Conservation (phyloP, 2,113 vertebrate species). For the Zingel zingel region DNA sequence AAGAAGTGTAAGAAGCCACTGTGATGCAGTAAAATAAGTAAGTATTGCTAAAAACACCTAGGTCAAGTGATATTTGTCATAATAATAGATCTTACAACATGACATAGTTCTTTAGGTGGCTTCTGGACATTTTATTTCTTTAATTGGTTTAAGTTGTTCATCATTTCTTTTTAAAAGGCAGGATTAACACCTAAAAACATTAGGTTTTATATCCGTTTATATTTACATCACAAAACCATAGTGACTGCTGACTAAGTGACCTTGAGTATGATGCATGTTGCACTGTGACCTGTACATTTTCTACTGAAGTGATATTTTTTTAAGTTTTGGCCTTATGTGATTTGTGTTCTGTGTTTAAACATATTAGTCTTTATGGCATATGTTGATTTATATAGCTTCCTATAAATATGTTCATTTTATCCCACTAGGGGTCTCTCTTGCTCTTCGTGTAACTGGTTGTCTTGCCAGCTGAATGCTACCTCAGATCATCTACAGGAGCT, state of each 20-base stretch:
- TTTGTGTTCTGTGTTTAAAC: background rate
- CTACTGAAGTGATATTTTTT: background rate
- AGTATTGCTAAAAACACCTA: background rate
- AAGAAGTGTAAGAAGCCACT: background rate
- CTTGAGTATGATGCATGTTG: background rate
- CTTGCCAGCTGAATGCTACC: slow-evolving; percentile 53
- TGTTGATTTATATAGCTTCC: background rate
- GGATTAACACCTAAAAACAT: background rate
- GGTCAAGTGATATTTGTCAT: background rate
- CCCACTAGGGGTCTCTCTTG: slow-evolving; percentile 82
- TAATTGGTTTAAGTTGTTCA: background rate
- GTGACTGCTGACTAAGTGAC: background rate
- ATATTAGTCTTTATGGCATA: background rate
- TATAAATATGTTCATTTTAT: background rate
- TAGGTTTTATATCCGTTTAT: background rate
- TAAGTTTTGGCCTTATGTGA: background rate
- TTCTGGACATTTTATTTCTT: background rate
- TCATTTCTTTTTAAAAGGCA: background rate
- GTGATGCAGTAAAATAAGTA: background rate
- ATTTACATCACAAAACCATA: background rate
- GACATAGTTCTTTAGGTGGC: background rate
- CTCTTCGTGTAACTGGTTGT: slow-evolving; percentile 35
- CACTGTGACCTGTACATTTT: background rate
- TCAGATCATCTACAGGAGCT: slow-evolving; percentile 77
- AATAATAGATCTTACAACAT: background rate